Base-by-base conservation (phyloP, 2,797 vertebrate genomes). In the Chanos chanos region DNA sequence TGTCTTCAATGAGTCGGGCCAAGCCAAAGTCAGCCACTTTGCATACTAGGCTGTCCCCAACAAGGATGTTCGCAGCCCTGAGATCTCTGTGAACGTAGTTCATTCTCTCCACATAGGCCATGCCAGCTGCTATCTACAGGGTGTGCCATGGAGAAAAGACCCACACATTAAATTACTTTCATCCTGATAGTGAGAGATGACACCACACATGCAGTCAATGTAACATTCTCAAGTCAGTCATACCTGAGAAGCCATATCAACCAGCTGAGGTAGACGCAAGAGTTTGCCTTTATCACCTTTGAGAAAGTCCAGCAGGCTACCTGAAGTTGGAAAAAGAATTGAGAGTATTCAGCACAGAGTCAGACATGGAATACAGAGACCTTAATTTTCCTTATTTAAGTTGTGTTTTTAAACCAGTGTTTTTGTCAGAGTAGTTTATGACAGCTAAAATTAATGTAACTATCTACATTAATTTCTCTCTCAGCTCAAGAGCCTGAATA, bases 61-160 rank as follows among this genome's bases (percentile, higher is more conserved):
- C 96, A 8, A 98, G 88, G 86, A 98, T 98, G 85, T 98, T 98
- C 78, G 96, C 96, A 0, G 96, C 95, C 1, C 95, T 89, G 13
- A 98, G 91, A 78, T 98, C 96, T 70, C 95, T 89, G 81, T 98
- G 96, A 12, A 98, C 96, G 0, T 98, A 98, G 86, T 98, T 98
- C 95, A 98, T 98, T 81, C 94, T 87, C 81, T 98, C 96, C 78
- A 98, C 95, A 0, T 98, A 98, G 0, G 96, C 96, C 96, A 98
- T 98, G 51, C 96, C 96, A 0, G 95, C 94, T 1, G 96, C 93
- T 0, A 98, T 98, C 96, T 98, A 80, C 1, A n/a, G 22, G 4
- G 21, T 55, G 18, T 27, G 34, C 8, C 47, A 4, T 2, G 13
- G 4, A 40, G 21, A 5, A 6, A 27, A 7, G 7, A 8, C 10